A percentile compares a stretch with the other conserved stretches of the same genome.
phyloP scores from a whole-genome alignment of 1,140 invertebrate genomes.

The Heliconius melpomene region DNA sequence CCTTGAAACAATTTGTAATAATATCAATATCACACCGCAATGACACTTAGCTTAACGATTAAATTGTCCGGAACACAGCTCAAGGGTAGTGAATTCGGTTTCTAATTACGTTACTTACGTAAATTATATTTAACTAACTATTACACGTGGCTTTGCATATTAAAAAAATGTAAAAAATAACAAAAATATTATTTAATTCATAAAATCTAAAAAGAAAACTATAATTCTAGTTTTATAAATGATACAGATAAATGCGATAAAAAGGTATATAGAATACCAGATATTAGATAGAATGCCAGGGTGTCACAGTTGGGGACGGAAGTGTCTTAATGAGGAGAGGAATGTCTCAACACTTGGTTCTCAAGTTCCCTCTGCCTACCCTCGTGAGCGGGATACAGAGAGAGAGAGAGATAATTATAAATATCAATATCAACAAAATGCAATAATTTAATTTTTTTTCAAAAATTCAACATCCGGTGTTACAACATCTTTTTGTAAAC shows the following conservation, averaged over 20 bases:
- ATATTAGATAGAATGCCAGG: too few relatives aligned
- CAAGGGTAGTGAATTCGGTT: conserved; percentile 20
- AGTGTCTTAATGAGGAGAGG: background rate
- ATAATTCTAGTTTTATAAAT: too few relatives aligned
- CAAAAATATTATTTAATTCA: too few relatives aligned
- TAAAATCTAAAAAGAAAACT: too few relatives aligned
- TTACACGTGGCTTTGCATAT: too few relatives aligned
- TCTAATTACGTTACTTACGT: background rate
- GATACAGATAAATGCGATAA: too few relatives aligned
- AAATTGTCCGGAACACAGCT: conserved; percentile 19
- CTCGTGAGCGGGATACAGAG: background rate
- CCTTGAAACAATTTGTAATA: conserved; percentile 2
- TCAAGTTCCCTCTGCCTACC: background rate
- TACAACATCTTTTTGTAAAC: background rate
- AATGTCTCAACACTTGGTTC: background rate
- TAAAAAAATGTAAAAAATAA: too few relatives aligned
- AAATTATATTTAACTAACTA: background rate
- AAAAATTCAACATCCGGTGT: too few relatives aligned
- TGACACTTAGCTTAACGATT: conserved; percentile 16
- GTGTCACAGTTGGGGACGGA: background rate
- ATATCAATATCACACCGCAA: conserved; percentile 9
- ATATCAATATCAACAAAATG: too few relatives aligned
- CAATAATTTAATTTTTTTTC: too few relatives aligned
- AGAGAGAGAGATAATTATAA: too few relatives aligned
- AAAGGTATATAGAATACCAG: too few relatives aligned